phyloP scores from a whole-genome alignment of 2,113 vertebrate species.

The Aspiorhynchus laticeps region DNA sequence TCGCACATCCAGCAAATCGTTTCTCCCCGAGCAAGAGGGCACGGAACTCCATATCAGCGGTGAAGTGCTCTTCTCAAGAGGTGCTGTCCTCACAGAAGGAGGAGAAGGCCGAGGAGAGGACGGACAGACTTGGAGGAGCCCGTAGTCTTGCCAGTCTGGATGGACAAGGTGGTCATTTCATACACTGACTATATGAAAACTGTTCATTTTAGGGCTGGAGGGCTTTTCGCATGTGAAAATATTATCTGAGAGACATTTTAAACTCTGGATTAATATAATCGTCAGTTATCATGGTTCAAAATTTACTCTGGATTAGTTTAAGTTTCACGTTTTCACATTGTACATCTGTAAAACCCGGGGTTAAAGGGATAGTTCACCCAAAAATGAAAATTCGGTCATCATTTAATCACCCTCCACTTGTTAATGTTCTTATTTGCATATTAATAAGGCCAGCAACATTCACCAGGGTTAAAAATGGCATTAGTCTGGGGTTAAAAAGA shows the following conservation, averaged over 20 bases:
- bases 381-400: no score
- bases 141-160: slow-evolving; percentile 93
- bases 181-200: background rate
- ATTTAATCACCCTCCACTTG: no score
- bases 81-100: slow-evolving; percentile 81
- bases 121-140: slow-evolving; percentile 81
- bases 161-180: slow-evolving; percentile 89
- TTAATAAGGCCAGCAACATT: background rate
- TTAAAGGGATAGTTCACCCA: no score
- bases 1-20: slow-evolving; percentile 79
- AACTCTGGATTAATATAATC: background rate
- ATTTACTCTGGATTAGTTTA: background rate
- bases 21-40: slow-evolving; percentile 92
- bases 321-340: background rate
- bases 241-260: background rate
- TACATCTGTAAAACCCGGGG: background rate
- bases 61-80: slow-evolving; percentile 94
- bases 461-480: background rate
- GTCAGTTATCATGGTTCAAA: background rate
- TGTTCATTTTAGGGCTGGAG: background rate
- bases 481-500: background rate
- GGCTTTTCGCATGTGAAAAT: background rate
- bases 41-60: slow-evolving; percentile 87
- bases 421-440: background rate
- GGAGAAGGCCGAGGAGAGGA: slow-evolving; percentile 82